Percentiles rank a stretch among this genome's conserved stretches.
phyloP scores from a whole-genome alignment of 2,113 vertebrate species.

The Tauraco erythrolophus region DNA sequence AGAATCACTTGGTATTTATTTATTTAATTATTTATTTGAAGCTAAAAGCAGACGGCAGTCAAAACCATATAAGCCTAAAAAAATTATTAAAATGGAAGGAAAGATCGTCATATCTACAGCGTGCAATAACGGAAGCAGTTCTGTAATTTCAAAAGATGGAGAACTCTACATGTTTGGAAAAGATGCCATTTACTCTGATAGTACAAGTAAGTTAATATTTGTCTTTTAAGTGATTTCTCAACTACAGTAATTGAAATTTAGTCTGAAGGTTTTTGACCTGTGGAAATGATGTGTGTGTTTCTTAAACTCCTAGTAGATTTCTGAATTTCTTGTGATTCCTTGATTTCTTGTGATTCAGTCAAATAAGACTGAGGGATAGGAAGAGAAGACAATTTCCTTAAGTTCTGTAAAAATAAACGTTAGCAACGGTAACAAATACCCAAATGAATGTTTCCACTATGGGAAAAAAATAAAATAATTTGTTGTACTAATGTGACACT shows the following conservation, averaged over 20 bases:
- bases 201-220: constrained; percentile 87
- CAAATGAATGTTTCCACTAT: neutral
- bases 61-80: constrained; percentile 99
- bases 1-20: neutral
- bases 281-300: neutral
- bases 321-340: neutral
- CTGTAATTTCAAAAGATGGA: constrained; percentile 96
- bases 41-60: constrained; percentile 97
- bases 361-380: neutral
- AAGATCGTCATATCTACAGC: constrained; percentile 93
- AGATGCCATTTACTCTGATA: constrained; percentile 98
- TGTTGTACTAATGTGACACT: neutral
- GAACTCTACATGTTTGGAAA: constrained; percentile 99
- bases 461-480: neutral
- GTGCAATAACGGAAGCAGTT: constrained; percentile 99
- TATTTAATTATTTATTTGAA: constrained; percentile 66
- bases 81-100: constrained; percentile 98
- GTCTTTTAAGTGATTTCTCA: neutral
- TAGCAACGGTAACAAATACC: neutral
- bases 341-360: neutral
- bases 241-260: neutral
- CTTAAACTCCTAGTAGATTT: neutral
- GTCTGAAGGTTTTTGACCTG: neutral
- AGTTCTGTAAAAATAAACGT: neutral
- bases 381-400: neutral